Percentiles rank a stretch among this genome's conserved stretches.
These are phyloP conservation scores for Ectemnius lituratus DNA, from an alignment of 2,888 invertebrate species.

Conservation along the genomic window DNA sequence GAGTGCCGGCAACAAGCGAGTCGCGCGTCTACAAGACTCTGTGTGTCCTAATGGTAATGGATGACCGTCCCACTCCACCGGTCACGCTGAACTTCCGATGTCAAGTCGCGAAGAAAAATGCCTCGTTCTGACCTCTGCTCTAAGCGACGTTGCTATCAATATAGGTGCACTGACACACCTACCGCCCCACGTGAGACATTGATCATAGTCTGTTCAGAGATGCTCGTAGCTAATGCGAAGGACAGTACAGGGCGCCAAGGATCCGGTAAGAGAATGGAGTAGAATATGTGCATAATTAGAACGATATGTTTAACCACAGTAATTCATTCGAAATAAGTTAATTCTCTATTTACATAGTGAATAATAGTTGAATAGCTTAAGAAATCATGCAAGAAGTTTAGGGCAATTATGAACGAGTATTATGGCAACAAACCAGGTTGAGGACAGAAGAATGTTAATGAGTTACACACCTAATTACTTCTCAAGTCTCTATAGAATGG, in stretches of 20 bases:
- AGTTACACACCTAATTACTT: too few species aligned
- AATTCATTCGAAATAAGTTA: too few species aligned
- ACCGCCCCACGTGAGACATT: slow-evolving; percentile 9
- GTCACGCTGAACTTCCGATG: slow-evolving; percentile 26
- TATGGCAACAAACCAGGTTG: too few species aligned
- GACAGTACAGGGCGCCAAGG: slow-evolving; percentile 16
- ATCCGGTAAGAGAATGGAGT: slow-evolving; percentile 30
- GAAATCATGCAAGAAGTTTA: too few species aligned
- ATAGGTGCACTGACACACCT: slow-evolving; percentile 33
- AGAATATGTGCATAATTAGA: slow-evolving; percentile 28
- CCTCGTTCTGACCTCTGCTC: slow-evolving; percentile 27
- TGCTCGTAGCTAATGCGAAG: slow-evolving; percentile 31
- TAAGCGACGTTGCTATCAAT: slow-evolving; percentile 38
- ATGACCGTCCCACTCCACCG: neutral
- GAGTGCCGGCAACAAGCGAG: slow-evolving; percentile 38
- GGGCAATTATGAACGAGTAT: too few species aligned
- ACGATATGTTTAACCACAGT: slow-evolving; percentile 30
- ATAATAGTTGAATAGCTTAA: too few species aligned
- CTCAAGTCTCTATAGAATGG: too few species aligned
- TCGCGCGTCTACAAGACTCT: slow-evolving; percentile 15
- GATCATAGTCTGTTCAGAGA: slow-evolving; percentile 1
- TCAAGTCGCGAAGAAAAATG: slow-evolving; percentile 18
- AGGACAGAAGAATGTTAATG: too few species aligned
- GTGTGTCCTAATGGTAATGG: slow-evolving; percentile 12
- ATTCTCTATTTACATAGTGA: too few species aligned